These are phyloP conservation scores for Monoplex corrugatus DNA, from an alignment of 2,888 invertebrate genomes.

Conservation along the genomic window DNA sequence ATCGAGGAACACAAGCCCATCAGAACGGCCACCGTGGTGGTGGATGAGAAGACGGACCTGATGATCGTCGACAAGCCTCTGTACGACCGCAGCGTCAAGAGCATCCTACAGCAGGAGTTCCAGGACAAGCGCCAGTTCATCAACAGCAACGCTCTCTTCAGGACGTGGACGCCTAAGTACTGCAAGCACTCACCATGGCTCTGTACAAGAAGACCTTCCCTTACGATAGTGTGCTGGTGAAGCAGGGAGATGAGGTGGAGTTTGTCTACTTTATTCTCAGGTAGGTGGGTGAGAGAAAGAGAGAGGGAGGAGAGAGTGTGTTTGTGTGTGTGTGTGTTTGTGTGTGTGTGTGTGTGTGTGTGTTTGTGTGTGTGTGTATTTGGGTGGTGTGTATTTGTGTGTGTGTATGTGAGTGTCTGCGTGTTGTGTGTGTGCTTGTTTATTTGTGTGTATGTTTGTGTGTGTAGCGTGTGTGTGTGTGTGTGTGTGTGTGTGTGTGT, in stretches of 20 bases:
- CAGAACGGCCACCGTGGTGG: slow-evolving; percentile 79
- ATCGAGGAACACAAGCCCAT: slow-evolving; percentile 75
- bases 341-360: background rate
- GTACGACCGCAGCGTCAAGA: slow-evolving; percentile 78
- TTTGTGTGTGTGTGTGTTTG: background rate
- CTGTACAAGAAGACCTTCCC: slow-evolving; percentile 76
- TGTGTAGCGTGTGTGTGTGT: background rate
- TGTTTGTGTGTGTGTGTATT: background rate
- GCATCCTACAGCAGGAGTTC: slow-evolving; percentile 78
- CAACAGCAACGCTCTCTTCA: slow-evolving; percentile 71
- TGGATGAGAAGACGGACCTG: slow-evolving; percentile 77
- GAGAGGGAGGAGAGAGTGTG: background rate
- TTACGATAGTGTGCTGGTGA: slow-evolving; percentile 76
- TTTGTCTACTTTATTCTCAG: slow-evolving; percentile 73
- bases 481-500: background rate
- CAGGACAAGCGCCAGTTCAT: slow-evolving; percentile 79
- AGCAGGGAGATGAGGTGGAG: slow-evolving; percentile 76
- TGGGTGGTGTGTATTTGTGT: background rate
- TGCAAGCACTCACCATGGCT: slow-evolving; percentile 81
- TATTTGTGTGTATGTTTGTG: background rate
- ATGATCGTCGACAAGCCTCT: slow-evolving; percentile 79
- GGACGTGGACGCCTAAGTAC: slow-evolving; percentile 79
- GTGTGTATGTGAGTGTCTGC: background rate
- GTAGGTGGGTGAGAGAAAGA: background rate
- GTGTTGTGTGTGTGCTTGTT: background rate